phyloP scores from a whole-genome alignment of 2,797 vertebrate species.

The Paguma larvata region DNA sequence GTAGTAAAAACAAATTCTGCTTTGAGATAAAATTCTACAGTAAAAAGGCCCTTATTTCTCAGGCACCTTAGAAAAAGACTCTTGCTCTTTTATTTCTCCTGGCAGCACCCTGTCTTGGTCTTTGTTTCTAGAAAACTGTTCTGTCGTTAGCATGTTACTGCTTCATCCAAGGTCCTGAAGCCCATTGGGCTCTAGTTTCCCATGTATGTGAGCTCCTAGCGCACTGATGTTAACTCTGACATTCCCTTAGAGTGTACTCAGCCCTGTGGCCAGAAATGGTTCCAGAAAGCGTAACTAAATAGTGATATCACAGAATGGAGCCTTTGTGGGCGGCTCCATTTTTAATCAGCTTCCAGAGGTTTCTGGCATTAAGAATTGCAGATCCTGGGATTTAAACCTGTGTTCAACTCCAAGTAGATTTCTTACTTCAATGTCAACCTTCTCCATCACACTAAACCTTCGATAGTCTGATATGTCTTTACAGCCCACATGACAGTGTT shows the following conservation, averaged over 20 bases:
- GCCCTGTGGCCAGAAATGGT: not conserved
- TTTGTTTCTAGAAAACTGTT: slow-evolving; percentile 62
- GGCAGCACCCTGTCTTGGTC: not conserved
- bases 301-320: not conserved
- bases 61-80: not conserved
- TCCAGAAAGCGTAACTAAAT: slow-evolving; percentile 13
- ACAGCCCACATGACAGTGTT: no score
- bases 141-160: slow-evolving; percentile 32
- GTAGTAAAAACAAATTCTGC: not conserved
- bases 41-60: not conserved
- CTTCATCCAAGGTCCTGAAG: not conserved
- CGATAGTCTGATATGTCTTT: not conserved
- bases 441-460: not conserved
- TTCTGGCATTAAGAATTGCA: not conserved
- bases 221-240: not conserved
- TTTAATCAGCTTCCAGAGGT: not conserved
- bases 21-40: slow-evolving; percentile 16
- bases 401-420: not conserved
- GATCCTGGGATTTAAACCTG: not conserved
- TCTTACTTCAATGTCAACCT: not conserved
- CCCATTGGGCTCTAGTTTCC: not conserved
- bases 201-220: not conserved
- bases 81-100: not conserved
- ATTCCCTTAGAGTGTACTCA: not conserved
- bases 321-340: not conserved